Evolutionary conservation across 2,113 vertebrate genomes (phyloP).

Genomic region (Callocephalon fimbriatum): DNA sequence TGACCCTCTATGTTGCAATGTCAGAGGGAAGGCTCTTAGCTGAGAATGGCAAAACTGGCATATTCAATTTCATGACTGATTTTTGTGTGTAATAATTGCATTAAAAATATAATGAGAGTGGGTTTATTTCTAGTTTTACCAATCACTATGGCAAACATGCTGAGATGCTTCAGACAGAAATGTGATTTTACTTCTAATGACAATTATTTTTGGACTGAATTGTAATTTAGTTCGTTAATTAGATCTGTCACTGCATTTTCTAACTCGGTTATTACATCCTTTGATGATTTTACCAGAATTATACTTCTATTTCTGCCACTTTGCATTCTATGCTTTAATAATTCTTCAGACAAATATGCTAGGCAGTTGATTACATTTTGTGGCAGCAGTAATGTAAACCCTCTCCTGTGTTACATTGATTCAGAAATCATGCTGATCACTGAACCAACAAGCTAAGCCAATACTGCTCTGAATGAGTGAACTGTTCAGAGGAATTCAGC

Average conservation of each 20-base stretch:
- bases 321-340: constrained; percentile 46
- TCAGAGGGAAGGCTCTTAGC: not conserved
- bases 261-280: constrained; percentile 24
- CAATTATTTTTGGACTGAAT: constrained; percentile 52
- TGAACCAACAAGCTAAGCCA: not conserved
- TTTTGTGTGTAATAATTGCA: constrained; percentile 27
- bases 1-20: not conserved
- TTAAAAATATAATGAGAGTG: constrained; percentile 41
- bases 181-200: constrained; percentile 58
- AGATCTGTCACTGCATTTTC: constrained; percentile 56
- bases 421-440: not conserved
- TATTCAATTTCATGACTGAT: constrained; percentile 57
- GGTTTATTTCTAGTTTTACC: not conserved
- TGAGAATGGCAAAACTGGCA: constrained; percentile 12
- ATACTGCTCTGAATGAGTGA: not conserved
- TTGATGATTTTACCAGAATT: constrained; percentile 49
- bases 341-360: constrained; percentile 51
- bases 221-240: constrained; percentile 65
- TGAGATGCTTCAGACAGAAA: constrained; percentile 45
- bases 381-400: constrained; percentile 14
- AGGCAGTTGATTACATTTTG: constrained; percentile 35
- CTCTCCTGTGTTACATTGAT: constrained; percentile 22
- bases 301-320: constrained; percentile 42
- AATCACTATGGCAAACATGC: constrained; percentile 2
- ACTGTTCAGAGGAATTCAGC: constrained; percentile 9